phyloP scores from a whole-genome alignment of 2,113 vertebrate genomes.

The Clinocottus analis region DNA sequence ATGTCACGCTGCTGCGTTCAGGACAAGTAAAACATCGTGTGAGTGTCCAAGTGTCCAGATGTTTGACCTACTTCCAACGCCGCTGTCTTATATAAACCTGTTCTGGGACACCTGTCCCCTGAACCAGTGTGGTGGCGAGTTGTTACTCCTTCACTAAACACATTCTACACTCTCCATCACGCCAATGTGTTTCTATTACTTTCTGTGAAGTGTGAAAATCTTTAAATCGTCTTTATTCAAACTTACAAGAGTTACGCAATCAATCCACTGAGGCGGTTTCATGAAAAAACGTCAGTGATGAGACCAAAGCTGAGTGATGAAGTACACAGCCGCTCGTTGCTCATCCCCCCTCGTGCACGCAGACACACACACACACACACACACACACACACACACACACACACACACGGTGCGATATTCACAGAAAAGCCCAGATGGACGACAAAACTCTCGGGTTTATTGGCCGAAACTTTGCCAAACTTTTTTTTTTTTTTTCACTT shows the following conservation, averaged over 20 bases:
- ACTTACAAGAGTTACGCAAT: not conserved
- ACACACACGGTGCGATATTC: too few species aligned
- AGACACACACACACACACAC: too few species aligned
- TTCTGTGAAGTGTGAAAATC: too few species aligned
- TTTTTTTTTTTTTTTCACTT: conserved; percentile 35
- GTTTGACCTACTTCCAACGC: not conserved
- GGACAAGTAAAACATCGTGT: not conserved
- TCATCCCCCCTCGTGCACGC: too few species aligned
- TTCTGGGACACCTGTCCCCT: not conserved
- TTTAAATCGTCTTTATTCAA: too few species aligned
- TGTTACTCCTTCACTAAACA: too few species aligned
- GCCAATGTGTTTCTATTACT: too few species aligned
- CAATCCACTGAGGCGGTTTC: not conserved
- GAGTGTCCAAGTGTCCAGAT: not conserved
- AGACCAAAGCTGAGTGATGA: not conserved
- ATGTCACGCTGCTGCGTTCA: not conserved
- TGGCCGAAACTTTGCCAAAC: conserved; percentile 20
- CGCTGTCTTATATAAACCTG: not conserved
- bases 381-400: too few species aligned
- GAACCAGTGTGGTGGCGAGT: not conserved
- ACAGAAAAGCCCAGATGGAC: conserved; percentile 32
- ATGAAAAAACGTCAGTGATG: not conserved
- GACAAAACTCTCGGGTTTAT: conserved; percentile 27
- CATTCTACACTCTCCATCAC: not conserved
- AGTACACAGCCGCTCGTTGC: not conserved